Conservation (phyloP, 2,888 invertebrate species). For the Eupithecia subfuscata region DNA sequence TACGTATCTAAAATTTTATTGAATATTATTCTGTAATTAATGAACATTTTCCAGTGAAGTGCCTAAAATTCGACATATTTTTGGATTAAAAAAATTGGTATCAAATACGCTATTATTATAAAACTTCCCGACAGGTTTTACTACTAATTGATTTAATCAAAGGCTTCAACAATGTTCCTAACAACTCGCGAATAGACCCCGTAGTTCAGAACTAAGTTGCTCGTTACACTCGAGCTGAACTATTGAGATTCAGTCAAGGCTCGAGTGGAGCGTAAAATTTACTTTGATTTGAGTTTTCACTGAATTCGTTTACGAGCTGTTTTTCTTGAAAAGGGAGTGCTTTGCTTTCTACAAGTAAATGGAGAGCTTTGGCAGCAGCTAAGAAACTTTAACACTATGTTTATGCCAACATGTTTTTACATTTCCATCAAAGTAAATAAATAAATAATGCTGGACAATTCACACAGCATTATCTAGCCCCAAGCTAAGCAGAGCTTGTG, state of each 20-base stretch:
- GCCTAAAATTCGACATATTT: no score
- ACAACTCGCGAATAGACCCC: not conserved
- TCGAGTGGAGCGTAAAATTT: slow-evolving; percentile 6
- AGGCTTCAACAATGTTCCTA: not conserved
- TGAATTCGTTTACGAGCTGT: slow-evolving; percentile 1
- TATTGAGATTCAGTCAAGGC: slow-evolving; percentile 7
- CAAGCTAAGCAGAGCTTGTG: no score
- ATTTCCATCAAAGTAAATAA: no score
- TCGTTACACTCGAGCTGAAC: slow-evolving; percentile 1
- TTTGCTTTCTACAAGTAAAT: not conserved
- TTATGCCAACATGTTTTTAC: no score
- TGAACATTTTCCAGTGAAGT: no score
- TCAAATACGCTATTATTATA: not conserved
- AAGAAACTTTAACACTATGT: not conserved
- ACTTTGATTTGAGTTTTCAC: slow-evolving; percentile 8
- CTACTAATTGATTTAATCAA: slow-evolving; percentile 2
- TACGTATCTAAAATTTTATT: no score
- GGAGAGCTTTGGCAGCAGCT: not conserved
- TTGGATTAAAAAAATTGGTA: not conserved
- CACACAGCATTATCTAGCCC: no score
- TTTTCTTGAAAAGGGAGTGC: not conserved
- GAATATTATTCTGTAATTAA: no score
- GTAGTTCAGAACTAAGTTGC: slow-evolving; percentile 4
- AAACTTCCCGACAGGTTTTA: not conserved
- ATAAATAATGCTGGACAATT: no score